Evolutionary conservation across 1,140 invertebrate species (phyloP), one percentile per base, ranked within the genome.

Genomic region (Protaetia brevitarsis): DNA sequence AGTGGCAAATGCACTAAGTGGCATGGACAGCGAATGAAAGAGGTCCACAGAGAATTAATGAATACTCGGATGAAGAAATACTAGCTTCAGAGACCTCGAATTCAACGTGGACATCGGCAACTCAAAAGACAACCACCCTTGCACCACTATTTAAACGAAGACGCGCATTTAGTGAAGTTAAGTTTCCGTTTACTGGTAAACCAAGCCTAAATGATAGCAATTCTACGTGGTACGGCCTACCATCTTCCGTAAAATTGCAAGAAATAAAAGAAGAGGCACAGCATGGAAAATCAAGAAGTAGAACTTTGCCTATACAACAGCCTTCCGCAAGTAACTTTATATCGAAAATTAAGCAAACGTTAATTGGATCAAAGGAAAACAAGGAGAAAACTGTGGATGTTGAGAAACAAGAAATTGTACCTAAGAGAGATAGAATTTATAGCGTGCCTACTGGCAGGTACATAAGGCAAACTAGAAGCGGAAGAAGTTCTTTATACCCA

Each of bases 1-100:
- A 76, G 83, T 92, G 21, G 89, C 91, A 0, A 89, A 88, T 69
- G 87, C 90, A 3, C 77, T 92, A 37, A 89, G 88, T 34, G 82
- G 84, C 16, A 79, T 81, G 34, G 79, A 82, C 1, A 78, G 82
- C 41, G 78, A n/a, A 82, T 5, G 78, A 84, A 61, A 66, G 72
- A 66, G 34, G 70, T 64, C 57, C 56, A 0, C 16, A 23, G 11
- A 23, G 41, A 7, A 19, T 51, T 23, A 72, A 68, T 1, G 73
- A 72, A 3, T 81, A 5, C 79, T 87, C 41, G 13, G 41, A 68
- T 77, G 74, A 26, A 81, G 84, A 66, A 29, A 29, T 59, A 29
- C 16, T 59, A 29, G 23, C 57, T 4, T 59, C 57, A 19, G 60
- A 62, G 19, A 11, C 19, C 7, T 5, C 23, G 7, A 23, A 36